Conservation (phyloP, 2,113 vertebrate species). For the Aphelocoma coerulescens region DNA sequence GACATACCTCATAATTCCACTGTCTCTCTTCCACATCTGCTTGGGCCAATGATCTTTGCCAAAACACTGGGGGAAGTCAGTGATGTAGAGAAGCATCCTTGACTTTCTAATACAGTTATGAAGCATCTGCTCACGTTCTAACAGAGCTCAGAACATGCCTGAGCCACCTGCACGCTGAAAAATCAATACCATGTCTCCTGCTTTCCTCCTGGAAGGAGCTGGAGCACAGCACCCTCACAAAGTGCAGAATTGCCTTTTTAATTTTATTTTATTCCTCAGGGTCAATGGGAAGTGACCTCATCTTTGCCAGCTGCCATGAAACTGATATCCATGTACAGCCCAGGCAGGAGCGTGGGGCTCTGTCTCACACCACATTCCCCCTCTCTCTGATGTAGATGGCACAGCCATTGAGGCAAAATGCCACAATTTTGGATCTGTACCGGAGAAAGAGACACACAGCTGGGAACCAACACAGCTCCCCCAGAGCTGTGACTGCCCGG, state of each 20-base stretch:
- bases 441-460: neutral
- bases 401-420: neutral
- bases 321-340: neutral
- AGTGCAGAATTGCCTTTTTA: neutral
- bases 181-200: neutral
- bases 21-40: slow-evolving; percentile 3
- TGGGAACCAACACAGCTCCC: neutral
- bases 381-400: neutral
- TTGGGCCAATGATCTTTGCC: slow-evolving; percentile 9
- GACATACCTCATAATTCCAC: neutral
- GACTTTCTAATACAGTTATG: neutral
- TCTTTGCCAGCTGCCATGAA: neutral
- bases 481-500: neutral
- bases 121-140: slow-evolving; percentile 5
- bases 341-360: neutral
- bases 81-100: neutral
- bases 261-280: neutral
- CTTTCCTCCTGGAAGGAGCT: neutral
- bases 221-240: neutral
- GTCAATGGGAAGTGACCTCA: neutral
- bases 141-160: neutral
- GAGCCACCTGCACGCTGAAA: neutral
- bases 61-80: neutral
- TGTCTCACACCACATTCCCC: neutral
- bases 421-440: neutral